These are phyloP conservation scores for Zaprionus ornatus DNA, from an alignment of 1,140 invertebrate species.

Conservation along the genomic window DNA sequence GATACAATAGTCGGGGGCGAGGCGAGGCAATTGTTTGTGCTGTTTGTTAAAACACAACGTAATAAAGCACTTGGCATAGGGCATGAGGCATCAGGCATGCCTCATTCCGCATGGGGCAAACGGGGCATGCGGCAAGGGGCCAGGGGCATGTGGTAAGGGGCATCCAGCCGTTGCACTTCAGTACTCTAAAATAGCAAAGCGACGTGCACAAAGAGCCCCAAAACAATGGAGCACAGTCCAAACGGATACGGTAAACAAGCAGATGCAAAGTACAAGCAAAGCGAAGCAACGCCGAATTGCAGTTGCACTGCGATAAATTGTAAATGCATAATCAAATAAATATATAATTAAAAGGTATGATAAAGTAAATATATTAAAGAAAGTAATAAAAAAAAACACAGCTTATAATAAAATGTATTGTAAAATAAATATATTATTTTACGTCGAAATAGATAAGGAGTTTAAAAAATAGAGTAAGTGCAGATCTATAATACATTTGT, in stretches of 20 bases:
- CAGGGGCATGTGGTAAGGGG: neutral
- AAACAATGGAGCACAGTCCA: constrained; percentile 38
- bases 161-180: constrained; percentile 2
- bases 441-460: too few relatives aligned
- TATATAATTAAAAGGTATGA: too few relatives aligned
- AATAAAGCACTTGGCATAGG: constrained; percentile 59
- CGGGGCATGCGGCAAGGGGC: neutral
- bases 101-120: neutral
- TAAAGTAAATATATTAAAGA: too few relatives aligned
- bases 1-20: constrained; percentile 62
- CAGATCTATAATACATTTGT: too few relatives aligned
- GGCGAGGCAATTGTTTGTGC: constrained; percentile 69
- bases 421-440: too few relatives aligned
- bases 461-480: too few relatives aligned
- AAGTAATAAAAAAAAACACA: too few relatives aligned
- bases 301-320: constrained; percentile 1
- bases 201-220: constrained; percentile 38
- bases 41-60: constrained; percentile 72
- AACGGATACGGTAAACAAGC: constrained; percentile 42
- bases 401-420: too few relatives aligned
- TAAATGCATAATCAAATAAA: neutral
- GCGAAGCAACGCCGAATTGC: neutral
- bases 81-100: neutral
- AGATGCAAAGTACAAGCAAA: neutral
- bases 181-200: constrained; percentile 14